Evolutionary conservation across 2,113 vertebrate genomes (phyloP), one percentile per base, ranked within the genome.

Genomic region (Hippocampus guttulatus): DNA sequence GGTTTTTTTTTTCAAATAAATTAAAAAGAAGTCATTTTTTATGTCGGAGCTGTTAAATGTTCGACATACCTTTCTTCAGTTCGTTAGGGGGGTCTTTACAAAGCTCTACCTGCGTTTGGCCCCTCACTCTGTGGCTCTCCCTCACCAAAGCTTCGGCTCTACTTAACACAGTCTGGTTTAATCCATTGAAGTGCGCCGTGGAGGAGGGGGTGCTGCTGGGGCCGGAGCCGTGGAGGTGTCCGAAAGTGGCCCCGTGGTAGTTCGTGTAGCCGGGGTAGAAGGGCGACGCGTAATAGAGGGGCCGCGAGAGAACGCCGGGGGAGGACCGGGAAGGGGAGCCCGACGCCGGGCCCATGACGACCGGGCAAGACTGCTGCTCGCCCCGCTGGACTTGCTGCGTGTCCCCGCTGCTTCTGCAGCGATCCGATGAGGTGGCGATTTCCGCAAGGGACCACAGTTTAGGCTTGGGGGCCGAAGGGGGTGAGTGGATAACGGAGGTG

Each of bases 31-130:
- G 91, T 93, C 91, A 90, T 79, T 89, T 78, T 87, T 27, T 90
- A 38, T 89, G 81, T 88, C 89, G 84, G 89, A 81, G 88, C 84
- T 92, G 93, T 96, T 98, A 99, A 97, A 99, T 95, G 92, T 96
- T 95, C 92, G 96, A 98, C 97, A 96, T 99, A 98, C 96, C 97
- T 99, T 99, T 99, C 94, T 99, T 99, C 92, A 97, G 90, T 93
- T 99, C 96, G 94, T 97, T 98, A 93, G 95, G 93, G 84, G 95
- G 92, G 92, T 98, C 97, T 95, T 97, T 99, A 94, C 95, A 95
- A 91, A 96, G 94, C 86, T 99, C 96, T 94, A 95, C 92, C 91
- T 98, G 96, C 82, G 94, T 92, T 89, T 95, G 96, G 92, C 92
- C 94, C 89, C 95, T 92, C 89, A 94, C 91, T 94, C 95, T 98